phyloP scores from a whole-genome alignment of 2,113 vertebrate species.

The Arizona elegans region DNA sequence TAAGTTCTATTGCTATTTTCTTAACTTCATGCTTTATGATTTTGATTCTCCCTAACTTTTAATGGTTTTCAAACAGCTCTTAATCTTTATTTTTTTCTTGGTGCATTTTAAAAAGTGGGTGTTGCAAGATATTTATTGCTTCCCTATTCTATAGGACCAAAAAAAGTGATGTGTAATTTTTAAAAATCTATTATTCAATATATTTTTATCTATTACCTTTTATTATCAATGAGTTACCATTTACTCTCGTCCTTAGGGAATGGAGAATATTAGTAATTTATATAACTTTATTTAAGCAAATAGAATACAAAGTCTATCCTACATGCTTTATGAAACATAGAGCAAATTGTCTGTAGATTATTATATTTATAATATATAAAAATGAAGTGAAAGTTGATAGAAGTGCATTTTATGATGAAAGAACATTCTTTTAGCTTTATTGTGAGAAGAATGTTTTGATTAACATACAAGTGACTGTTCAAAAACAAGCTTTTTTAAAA shows the following conservation, averaged over 20 bases:
- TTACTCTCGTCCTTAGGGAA: not conserved
- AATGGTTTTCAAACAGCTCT: not conserved
- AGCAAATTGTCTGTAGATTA: not conserved
- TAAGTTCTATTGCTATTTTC: not conserved
- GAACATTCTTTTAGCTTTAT: not conserved
- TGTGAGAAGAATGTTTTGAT: not conserved
- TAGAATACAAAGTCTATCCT: not conserved
- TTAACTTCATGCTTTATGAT: not conserved
- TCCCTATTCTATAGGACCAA: not conserved
- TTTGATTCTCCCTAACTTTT: not conserved
- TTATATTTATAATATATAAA: not conserved
- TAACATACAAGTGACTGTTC: not conserved
- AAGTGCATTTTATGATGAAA: not conserved
- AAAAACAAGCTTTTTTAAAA: not conserved
- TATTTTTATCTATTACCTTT: not conserved
- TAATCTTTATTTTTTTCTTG: not conserved
- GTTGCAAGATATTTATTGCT: not conserved
- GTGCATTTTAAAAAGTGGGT: not conserved
- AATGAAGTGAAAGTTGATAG: not conserved
- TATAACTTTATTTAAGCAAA: not conserved
- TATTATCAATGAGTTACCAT: not conserved
- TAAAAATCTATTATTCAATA: not conserved
- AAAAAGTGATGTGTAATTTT: not conserved
- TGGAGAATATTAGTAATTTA: not conserved
- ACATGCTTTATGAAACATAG: not conserved